Conservation (phyloP, 2,797 vertebrate species). For the Danio tinwini region DNA sequence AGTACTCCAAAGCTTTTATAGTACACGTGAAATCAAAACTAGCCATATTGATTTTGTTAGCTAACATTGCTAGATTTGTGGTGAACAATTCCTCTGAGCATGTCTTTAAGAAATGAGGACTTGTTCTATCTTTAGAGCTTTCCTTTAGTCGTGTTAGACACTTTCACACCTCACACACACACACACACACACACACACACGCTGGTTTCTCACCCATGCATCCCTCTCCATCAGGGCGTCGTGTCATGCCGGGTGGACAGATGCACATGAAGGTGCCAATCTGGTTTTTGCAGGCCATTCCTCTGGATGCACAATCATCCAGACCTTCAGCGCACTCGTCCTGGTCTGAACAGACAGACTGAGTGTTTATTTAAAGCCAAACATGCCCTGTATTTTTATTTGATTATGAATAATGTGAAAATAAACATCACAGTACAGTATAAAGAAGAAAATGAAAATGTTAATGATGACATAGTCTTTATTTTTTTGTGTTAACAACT, state of each 20-base stretch:
- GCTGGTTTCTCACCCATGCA: constrained; percentile 85
- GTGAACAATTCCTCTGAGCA: too few species aligned
- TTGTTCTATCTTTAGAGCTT: not conserved
- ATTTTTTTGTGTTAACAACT: too few species aligned
- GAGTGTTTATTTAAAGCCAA: too few species aligned
- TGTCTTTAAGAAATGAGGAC: not conserved
- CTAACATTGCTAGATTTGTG: too few species aligned
- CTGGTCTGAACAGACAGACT: constrained; percentile 79
- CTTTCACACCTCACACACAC: not conserved
- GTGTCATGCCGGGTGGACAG: constrained; percentile 89
- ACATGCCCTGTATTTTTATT: too few species aligned
- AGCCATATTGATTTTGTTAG: too few species aligned
- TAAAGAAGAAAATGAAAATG: too few species aligned
- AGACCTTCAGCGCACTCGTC: constrained; percentile 88
- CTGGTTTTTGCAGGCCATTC: constrained; percentile 95
- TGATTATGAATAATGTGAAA: too few species aligned
- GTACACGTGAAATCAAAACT: too few species aligned
- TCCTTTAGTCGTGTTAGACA: not conserved
- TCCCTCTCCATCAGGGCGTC: constrained; percentile 85
- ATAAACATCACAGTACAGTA: too few species aligned
- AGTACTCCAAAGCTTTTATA: too few species aligned
- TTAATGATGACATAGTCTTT: too few species aligned
- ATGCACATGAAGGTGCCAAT: constrained; percentile 93
- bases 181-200: constrained; percentile 30
- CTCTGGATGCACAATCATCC: constrained; percentile 88